These are phyloP conservation scores for Diadema setosum DNA, from an alignment of 35 echinoderm and acorn worm species.

Conservation along the genomic window DNA sequence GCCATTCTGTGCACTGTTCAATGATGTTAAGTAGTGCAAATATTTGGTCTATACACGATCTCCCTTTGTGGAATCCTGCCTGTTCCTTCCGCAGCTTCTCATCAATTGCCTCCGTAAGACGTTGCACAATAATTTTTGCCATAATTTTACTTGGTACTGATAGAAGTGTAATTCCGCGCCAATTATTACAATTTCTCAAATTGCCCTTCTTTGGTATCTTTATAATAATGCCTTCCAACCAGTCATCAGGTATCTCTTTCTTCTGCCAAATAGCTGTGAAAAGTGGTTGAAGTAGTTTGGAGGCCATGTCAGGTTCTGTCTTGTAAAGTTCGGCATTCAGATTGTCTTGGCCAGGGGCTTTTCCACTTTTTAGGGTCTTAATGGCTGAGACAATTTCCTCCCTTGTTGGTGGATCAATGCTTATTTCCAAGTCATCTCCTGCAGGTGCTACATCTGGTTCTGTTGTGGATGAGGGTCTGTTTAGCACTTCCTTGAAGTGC, in stretches of 20 bases:
- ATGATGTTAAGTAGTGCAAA: too few species aligned
- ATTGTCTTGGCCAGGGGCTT: not conserved
- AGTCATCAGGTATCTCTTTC: not conserved
- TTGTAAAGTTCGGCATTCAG: slow-evolving; percentile 15
- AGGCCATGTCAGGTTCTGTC: not conserved
- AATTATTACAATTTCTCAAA: not conserved
- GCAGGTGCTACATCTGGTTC: not conserved
- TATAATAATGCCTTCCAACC: not conserved
- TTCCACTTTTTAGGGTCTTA: slow-evolving; percentile 17
- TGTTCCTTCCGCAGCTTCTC: not conserved
- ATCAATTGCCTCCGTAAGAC: not conserved
- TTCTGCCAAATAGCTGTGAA: not conserved
- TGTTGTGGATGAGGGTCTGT: too few species aligned
- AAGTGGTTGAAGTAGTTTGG: not conserved
- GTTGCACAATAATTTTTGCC: not conserved
- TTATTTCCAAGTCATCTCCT: slow-evolving; percentile 12
- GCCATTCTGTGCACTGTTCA: too few species aligned
- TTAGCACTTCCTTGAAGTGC: not conserved
- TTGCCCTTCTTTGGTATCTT: slow-evolving; percentile 17
- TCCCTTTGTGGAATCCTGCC: too few species aligned
- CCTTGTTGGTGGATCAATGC: not conserved
- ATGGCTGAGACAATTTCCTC: not conserved
- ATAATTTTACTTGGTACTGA: slow-evolving; percentile 5
- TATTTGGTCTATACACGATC: too few species aligned
- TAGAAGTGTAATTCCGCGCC: not conserved